phyloP scores from a whole-genome alignment of 2,797 vertebrate species.

The Epinephelus awoara region DNA sequence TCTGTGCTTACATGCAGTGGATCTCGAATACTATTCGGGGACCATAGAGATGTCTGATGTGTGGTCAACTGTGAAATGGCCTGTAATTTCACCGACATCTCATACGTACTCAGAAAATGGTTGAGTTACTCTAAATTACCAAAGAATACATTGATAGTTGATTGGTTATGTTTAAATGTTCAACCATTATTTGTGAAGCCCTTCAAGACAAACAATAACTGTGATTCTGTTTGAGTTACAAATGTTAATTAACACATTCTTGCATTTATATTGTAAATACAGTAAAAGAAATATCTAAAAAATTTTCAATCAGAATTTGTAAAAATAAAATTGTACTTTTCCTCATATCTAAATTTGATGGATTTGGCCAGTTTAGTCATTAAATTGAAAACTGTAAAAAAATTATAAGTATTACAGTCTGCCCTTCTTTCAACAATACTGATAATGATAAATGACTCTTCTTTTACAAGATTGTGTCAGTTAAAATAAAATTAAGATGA shows the following conservation, averaged over 20 bases:
- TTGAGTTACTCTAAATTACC: not conserved
- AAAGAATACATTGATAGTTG: not conserved
- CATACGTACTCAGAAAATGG: not conserved
- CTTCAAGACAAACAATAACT: not conserved
- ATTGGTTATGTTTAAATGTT: not conserved
- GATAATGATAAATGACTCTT: not conserved
- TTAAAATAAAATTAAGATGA: slow-evolving; percentile 14
- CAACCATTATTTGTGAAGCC: not conserved
- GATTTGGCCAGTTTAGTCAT: too few species aligned
- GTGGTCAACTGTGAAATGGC: not conserved
- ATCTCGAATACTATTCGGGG: accelerated
- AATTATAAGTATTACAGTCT: not conserved
- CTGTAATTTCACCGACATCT: not conserved
- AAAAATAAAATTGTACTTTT: too few species aligned
- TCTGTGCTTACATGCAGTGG: not conserved
- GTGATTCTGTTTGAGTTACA: too few species aligned
- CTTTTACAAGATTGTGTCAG: not conserved
- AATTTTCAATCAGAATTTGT: too few species aligned
- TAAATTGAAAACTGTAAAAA: too few species aligned
- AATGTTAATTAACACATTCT: too few species aligned
- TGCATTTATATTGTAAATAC: too few species aligned
- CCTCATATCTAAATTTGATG: too few species aligned
- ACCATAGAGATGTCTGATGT: not conserved
- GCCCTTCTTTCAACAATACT: not conserved
- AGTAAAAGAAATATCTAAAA: too few species aligned